Conservation (phyloP, 2,113 vertebrate genomes). For the Halcyon malimbica region DNA sequence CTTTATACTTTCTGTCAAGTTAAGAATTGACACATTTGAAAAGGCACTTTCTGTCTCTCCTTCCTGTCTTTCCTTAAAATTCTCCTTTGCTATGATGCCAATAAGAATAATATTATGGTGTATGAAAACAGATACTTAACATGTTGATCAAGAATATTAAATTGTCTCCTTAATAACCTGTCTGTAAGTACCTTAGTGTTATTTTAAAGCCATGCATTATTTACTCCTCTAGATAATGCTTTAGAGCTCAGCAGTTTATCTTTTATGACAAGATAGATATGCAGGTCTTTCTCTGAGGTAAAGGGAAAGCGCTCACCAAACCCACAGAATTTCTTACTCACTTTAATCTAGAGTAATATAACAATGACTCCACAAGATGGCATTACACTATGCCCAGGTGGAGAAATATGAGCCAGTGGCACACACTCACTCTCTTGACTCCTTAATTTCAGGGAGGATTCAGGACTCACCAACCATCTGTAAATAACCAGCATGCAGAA, state of each 20-base stretch:
- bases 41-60: not conserved
- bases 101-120: not conserved
- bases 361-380: slow-evolving; percentile 25
- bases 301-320: not conserved
- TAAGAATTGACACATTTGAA: not conserved
- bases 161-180: not conserved
- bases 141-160: not conserved
- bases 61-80: not conserved
- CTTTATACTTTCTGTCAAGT: not conserved
- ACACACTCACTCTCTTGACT: not conserved
- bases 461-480: not conserved
- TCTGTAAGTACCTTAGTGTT: not conserved
- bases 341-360: not conserved
- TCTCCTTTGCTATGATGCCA: not conserved
- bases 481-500: not conserved
- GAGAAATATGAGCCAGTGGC: rapidly evolving
- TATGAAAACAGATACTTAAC: not conserved
- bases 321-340: not conserved
- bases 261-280: not conserved
- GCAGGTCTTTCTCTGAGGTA: not conserved
- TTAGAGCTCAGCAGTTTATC: not conserved
- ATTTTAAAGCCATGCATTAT: not conserved
- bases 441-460: not conserved
- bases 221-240: not conserved
- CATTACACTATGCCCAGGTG: not conserved